phyloP scores from a whole-genome alignment of 92 coral and sea anemone genomes.

The Zoanthus sociatus region DNA sequence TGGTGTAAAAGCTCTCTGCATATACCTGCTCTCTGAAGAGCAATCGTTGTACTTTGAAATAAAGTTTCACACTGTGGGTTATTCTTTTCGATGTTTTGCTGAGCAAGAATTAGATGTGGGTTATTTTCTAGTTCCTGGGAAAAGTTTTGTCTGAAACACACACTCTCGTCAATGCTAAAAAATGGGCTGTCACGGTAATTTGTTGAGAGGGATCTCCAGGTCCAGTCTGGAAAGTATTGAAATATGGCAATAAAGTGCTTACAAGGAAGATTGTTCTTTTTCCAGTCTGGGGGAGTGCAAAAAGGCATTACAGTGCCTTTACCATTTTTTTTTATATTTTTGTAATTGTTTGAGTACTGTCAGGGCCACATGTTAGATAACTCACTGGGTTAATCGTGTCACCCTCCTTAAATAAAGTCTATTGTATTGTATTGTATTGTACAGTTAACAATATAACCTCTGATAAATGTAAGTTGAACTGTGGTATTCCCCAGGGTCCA shows the following conservation, averaged over 20 bases:
- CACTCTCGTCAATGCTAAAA: constrained; percentile 25
- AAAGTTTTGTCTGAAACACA: not conserved
- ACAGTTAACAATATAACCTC: no score
- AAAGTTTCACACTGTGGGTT: not conserved
- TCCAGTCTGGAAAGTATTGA: constrained; percentile 23
- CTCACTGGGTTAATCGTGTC: no score
- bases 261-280: constrained; percentile 37
- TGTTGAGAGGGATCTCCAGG: constrained; percentile 29
- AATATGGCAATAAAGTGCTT: constrained; percentile 51
- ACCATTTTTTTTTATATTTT: no score
- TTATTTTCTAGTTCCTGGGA: not conserved
- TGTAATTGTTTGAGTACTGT: no score
- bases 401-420: no score
- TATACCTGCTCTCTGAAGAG: constrained; percentile 25
- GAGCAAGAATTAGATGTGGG: not conserved
- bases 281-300: constrained; percentile 48
- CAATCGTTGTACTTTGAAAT: constrained; percentile 8
- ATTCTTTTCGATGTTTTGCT: not conserved
- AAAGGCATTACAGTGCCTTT: constrained; percentile 5
- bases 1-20: constrained; percentile 21
- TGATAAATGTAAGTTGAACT: no score
- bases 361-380: no score
- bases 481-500: no score
- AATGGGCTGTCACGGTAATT: constrained; percentile 31
- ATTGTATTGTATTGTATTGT: no score